phyloP scores from a whole-genome alignment of 1,140 invertebrate species.

The Antheraea mylitta region DNA sequence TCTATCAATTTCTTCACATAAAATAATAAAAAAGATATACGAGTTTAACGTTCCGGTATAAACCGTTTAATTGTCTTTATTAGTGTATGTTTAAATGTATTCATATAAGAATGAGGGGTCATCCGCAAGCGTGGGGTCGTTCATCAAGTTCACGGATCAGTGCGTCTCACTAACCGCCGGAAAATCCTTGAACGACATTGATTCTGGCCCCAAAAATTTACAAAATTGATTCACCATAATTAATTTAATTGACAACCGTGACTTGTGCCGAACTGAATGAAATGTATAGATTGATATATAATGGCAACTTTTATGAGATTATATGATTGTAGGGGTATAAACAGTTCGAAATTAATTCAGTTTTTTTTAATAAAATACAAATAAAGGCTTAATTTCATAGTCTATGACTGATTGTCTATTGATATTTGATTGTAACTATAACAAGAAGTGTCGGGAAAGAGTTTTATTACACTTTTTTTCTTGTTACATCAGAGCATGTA shows the following conservation, averaged over 20 bases:
- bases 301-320: background rate
- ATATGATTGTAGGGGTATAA: background rate
- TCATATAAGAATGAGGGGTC: slow-evolving; percentile 14
- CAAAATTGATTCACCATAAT: slow-evolving; percentile 46
- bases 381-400: no score
- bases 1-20: no score
- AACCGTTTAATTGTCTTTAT: slow-evolving; percentile 48
- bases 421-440: no score
- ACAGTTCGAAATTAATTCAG: no score
- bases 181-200: slow-evolving; percentile 47
- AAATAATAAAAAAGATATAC: no score
- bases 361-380: no score
- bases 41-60: slow-evolving; percentile 45
- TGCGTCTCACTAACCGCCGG: slow-evolving; percentile 22
- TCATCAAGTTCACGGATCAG: slow-evolving; percentile 38
- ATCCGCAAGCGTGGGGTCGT: slow-evolving; percentile 34
- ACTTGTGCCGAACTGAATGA: slow-evolving; percentile 14
- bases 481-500: no score
- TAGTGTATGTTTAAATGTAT: background rate
- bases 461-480: no score
- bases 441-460: no score
- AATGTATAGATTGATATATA: background rate
- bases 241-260: slow-evolving; percentile 39
- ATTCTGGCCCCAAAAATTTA: slow-evolving; percentile 37
- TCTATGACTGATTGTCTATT: no score